Conservation (phyloP, 2,113 vertebrate genomes). For the Crotalus helleri region DNA sequence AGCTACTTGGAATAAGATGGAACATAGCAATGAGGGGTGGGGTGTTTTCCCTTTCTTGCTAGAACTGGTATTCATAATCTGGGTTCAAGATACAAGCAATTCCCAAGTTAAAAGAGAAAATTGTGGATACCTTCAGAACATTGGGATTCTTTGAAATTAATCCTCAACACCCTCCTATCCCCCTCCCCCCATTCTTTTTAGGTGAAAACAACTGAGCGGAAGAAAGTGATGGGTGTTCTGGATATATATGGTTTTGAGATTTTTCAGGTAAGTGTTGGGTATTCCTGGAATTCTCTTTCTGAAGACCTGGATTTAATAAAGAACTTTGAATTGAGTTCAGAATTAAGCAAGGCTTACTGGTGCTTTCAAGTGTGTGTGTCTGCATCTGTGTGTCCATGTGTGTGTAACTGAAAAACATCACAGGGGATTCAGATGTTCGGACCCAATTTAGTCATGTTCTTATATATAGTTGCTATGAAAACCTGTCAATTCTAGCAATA, state of each 20-base stretch:
- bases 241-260: slow-evolving; percentile 83
- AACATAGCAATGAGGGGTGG: background rate
- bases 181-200: slow-evolving; percentile 31
- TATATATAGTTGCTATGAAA: background rate
- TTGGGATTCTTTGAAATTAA: background rate
- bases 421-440: background rate
- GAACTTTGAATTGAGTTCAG: background rate
- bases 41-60: background rate
- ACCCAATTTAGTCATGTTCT: background rate
- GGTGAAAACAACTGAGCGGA: slow-evolving; percentile 62
- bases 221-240: slow-evolving; percentile 79
- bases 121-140: background rate
- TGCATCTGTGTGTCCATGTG: background rate
- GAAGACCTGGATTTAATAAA: background rate
- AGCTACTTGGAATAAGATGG: background rate
- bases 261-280: slow-evolving; percentile 62
- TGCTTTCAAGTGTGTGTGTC: background rate
- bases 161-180: rapidly evolving
- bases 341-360: background rate
- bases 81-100: background rate
- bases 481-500: background rate
- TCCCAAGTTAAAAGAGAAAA: background rate
- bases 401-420: background rate
- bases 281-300: background rate
- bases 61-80: background rate